phyloP scores from a whole-genome alignment of 2,888 invertebrate genomes.

The Adineta ricciae region DNA sequence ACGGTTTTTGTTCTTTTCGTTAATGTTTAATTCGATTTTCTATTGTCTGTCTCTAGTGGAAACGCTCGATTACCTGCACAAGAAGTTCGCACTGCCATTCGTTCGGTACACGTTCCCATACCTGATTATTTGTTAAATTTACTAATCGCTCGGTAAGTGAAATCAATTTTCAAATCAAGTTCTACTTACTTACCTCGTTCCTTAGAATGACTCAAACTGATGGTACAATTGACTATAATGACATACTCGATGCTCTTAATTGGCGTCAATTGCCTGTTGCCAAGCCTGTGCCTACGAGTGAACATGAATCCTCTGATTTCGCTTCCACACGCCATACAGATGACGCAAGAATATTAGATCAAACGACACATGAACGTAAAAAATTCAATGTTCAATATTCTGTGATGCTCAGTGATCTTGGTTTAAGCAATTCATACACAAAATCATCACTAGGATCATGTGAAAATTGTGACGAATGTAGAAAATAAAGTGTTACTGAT shows the following conservation, averaged over 20 bases:
- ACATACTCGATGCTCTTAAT: constrained; percentile 22
- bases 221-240: constrained; percentile 22
- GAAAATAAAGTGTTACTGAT: not conserved
- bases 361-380: constrained; percentile 30
- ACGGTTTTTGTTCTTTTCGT: no score
- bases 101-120: constrained; percentile 14
- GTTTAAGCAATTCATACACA: not conserved
- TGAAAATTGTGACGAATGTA: not conserved
- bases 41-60: not conserved
- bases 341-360: constrained; percentile 26
- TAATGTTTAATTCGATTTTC: not conserved
- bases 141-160: constrained; percentile 19
- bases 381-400: constrained; percentile 30
- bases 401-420: constrained; percentile 2
- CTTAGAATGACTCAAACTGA: constrained; percentile 23
- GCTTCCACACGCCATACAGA: not conserved
- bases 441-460: not conserved
- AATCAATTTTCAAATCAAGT: not conserved
- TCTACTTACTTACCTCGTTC: not conserved
- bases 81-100: constrained; percentile 24
- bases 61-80: constrained; percentile 16
- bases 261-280: constrained; percentile 30
- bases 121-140: constrained; percentile 32
- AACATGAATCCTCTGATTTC: not conserved
- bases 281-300: not conserved